Conservation (phyloP, 2,888 invertebrate species). For the Nymphalis urticae region DNA sequence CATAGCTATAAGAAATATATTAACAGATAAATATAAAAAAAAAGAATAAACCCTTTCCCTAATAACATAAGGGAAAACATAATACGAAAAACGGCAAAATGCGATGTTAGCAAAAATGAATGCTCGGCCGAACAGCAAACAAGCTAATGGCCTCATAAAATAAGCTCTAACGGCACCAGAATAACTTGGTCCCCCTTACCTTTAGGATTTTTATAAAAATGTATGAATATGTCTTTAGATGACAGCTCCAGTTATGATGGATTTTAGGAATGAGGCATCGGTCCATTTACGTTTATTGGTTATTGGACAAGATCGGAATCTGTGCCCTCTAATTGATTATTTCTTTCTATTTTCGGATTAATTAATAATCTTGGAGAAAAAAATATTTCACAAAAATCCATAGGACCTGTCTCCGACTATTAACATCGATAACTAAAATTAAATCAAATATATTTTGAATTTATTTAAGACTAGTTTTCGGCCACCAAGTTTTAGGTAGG, state of each 20-base stretch:
- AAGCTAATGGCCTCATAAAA: constrained; percentile 68
- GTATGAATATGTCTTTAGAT: constrained; percentile 8
- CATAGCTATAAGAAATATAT: background rate
- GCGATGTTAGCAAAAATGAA: constrained; percentile 57
- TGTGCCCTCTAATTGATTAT: constrained; percentile 69
- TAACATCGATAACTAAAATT: no score
- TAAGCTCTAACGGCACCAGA: constrained; percentile 52
- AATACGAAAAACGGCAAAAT: constrained; percentile 49
- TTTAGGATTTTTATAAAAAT: constrained; percentile 24
- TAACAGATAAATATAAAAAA: constrained; percentile 26
- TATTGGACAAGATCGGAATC: constrained; percentile 70
- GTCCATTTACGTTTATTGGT: constrained; percentile 74
- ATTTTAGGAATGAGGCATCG: constrained; percentile 58
- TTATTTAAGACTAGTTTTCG: no score
- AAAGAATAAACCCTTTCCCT: constrained; percentile 40
- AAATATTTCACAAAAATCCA: no score
- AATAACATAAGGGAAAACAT: constrained; percentile 45
- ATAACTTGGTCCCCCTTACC: constrained; percentile 47
- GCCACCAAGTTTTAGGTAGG: no score
- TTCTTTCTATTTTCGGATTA: constrained; percentile 40
- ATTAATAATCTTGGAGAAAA: background rate
- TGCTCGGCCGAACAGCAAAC: constrained; percentile 60
- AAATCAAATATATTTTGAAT: no score
- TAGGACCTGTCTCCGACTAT: no score
- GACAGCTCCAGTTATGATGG: constrained; percentile 52